Percentiles rank a stretch among this genome's conserved stretches.
Evolutionary conservation across 2,888 invertebrate species (phyloP).

Genomic region (Rhingia campestris): DNA sequence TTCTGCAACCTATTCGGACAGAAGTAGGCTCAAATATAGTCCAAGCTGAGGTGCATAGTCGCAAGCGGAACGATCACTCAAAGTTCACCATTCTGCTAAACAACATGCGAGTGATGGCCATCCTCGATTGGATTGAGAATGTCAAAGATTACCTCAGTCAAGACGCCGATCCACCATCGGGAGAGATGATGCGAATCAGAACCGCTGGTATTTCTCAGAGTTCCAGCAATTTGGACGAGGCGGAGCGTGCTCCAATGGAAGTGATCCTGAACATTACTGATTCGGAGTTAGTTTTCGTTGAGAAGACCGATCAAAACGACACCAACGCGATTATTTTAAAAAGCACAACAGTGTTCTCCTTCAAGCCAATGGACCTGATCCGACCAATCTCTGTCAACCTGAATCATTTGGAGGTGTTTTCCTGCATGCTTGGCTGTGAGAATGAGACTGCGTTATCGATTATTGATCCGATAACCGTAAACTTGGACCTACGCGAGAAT

Average conservation of each 20-base stretch:
- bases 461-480: conserved; percentile 95
- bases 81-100: conserved; percentile 95
- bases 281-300: conserved; percentile 96
- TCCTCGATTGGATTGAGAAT: conserved; percentile 96
- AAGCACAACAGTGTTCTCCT: conserved; percentile 94
- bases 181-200: conserved; percentile 67
- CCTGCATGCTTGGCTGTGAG: conserved; percentile 94
- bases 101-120: conserved; percentile 96
- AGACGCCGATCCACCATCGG: conserved; percentile 81
- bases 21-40: conserved; percentile 84
- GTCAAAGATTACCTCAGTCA: conserved; percentile 90
- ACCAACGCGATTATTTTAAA: conserved; percentile 96
- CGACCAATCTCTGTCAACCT: conserved; percentile 93
- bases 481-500: conserved; percentile 87
- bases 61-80: conserved; percentile 87
- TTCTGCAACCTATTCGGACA: conserved; percentile 90
- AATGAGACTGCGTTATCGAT: conserved; percentile 97
- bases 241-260: conserved; percentile 83
- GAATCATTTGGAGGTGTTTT: conserved; percentile 95
- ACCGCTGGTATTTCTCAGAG: conserved; percentile 46
- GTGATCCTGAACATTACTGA: conserved; percentile 96
- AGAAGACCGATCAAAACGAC: conserved; percentile 93
- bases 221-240: conserved; percentile 55
- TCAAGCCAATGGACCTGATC: conserved; percentile 87
- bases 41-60: conserved; percentile 90